phyloP scores from a whole-genome alignment of 2,888 invertebrate genomes.

The Callyntrura guangdongensis region DNA sequence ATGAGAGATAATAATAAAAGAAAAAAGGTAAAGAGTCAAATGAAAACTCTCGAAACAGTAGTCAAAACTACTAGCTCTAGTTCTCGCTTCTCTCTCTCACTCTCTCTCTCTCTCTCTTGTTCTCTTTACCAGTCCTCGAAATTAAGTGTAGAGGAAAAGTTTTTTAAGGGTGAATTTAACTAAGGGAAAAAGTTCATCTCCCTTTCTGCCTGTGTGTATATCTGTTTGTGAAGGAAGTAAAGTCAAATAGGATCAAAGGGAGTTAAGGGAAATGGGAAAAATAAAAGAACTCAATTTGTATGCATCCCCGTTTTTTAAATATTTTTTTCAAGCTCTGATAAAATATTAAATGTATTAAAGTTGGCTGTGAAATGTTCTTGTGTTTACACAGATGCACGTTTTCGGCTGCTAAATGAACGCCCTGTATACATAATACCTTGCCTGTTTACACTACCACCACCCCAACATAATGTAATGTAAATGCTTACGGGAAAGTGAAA shows the following conservation, averaged over 20 bases:
- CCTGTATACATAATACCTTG: too few species aligned
- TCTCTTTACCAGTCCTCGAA: background rate
- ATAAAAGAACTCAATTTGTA: constrained; percentile 44
- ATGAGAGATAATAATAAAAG: background rate
- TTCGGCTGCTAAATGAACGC: too few species aligned
- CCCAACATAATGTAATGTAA: too few species aligned
- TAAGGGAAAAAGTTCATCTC: background rate
- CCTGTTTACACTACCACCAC: too few species aligned
- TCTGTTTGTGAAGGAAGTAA: background rate
- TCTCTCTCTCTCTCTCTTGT: background rate
- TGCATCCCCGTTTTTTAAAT: constrained; percentile 13
- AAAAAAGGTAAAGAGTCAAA: constrained; percentile 30
- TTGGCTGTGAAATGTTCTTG: background rate
- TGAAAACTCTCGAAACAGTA: constrained; percentile 9
- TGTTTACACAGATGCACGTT: background rate
- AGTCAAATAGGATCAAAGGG: constrained; percentile 43
- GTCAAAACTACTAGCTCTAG: background rate
- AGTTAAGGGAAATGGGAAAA: background rate
- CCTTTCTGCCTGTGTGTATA: too few species aligned
- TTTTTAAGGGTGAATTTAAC: constrained; percentile 24
- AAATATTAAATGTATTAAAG: constrained; percentile 8
- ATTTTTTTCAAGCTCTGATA: background rate
- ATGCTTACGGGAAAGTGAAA: too few species aligned
- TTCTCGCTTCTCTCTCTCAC: background rate
- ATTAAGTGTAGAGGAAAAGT: background rate